Base-by-base conservation (phyloP, 2,888 invertebrate genomes). In the Chamaedrilus cognettii region DNA sequence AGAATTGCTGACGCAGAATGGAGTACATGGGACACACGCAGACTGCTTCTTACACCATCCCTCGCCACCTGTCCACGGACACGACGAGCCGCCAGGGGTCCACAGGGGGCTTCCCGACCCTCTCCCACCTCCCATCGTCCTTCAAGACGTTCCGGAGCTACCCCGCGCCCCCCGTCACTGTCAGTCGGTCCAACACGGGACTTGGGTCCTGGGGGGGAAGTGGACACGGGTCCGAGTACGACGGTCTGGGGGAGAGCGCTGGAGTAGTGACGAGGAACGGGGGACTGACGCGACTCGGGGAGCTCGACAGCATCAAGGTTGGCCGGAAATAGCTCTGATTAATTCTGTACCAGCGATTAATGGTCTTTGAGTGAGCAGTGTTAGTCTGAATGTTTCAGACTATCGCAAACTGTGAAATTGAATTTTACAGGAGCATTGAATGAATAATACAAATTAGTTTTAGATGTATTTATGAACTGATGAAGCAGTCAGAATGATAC, bases 11-110 rank as follows among this genome's bases (percentile, higher is more conserved):
- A n/a, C n/a, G n/a, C 42, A 42, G 42, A n/a, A 62, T 62, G 62
- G 62, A 62, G 52, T 62, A 51, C 62, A 49, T 62, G 52, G 62
- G 62, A 3, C 62, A 62, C 51, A 62, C 62, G 2, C 50, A 62
- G n/a, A 50, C 62, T 26, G 49, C 62, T 2, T 42, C 62, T 28
- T 62, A 62, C 32, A 30, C 51, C 30, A 50, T 51, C 15, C 28
- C n/a, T n/a, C 11, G 55, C 26, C 55, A 52, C 55, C 26, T 19
- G 11, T 7, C 7, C 19, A 19, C 42, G 7, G 55, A 23, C 55
- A 23, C 7, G 7, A 26, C 5, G 7, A 26, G 26, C 26, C 7
- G 28, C 23, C 11, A 52, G 7, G 7, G 31, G n/a, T n/a, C n/a
- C n/a, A n/a, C n/a, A n/a, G n/a, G n/a, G n/a, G n/a, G n/a, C n/a